These are phyloP conservation scores for Delichon dasypus DNA, from an alignment of 2,797 vertebrate species.

Conservation along the genomic window DNA sequence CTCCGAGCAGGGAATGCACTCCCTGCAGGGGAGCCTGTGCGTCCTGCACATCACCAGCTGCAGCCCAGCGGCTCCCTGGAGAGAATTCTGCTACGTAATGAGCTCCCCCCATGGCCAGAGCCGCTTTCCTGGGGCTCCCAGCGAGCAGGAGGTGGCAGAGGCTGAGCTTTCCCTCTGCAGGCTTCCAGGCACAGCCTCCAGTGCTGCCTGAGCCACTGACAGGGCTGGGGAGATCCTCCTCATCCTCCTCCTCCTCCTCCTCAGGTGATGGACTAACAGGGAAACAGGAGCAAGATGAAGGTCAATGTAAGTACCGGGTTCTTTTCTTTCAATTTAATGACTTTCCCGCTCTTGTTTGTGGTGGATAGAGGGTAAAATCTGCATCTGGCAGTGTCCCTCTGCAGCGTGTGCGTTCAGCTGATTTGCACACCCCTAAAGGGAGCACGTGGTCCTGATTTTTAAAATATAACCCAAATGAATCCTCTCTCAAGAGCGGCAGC, in stretches of 20 bases:
- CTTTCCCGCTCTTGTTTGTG: accelerated
- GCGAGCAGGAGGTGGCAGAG: neutral
- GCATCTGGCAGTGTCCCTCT: neutral
- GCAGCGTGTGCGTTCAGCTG: neutral
- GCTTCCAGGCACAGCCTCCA: neutral
- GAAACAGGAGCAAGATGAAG: conserved; percentile 40
- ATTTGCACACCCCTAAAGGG: neutral
- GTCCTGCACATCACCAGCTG: neutral
- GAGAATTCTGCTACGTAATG: neutral
- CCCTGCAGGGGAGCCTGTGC: neutral
- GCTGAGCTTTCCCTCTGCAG: neutral
- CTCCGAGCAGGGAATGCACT: neutral
- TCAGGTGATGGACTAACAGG: neutral
- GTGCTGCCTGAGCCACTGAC: neutral
- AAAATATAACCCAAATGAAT: neutral
- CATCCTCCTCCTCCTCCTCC: too few relatives aligned
- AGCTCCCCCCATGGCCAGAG: neutral
- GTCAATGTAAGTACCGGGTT: conserved; percentile 14
- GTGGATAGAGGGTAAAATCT: accelerated
- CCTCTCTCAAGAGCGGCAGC: neutral
- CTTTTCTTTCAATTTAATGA: neutral
- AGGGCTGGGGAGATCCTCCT: neutral
- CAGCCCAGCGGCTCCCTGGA: neutral
- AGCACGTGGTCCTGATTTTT: neutral
- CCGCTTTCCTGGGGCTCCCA: neutral